These are phyloP conservation scores for Metopolophium dirhodum DNA, from an alignment of 1,140 invertebrate genomes.

Conservation along the genomic window DNA sequence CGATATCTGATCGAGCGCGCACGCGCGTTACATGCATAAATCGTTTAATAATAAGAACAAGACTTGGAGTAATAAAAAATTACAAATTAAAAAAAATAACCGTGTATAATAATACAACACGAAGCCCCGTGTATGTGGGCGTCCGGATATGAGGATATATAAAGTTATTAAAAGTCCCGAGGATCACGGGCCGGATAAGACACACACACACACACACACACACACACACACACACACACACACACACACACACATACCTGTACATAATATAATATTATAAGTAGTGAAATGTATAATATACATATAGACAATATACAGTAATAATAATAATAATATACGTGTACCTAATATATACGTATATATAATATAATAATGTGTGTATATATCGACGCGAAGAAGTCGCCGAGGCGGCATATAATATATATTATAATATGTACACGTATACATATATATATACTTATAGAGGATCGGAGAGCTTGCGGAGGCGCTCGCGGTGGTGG, in stretches of 20 bases:
- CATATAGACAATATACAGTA: background rate
- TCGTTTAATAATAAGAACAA: background rate
- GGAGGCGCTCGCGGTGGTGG: slow-evolving; percentile 35
- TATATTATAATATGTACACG: background rate
- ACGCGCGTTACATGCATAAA: background rate
- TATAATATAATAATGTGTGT: background rate
- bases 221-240: no score
- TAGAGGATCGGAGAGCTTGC: background rate
- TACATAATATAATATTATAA: background rate
- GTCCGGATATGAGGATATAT: slow-evolving; percentile 27
- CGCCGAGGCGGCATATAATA: background rate
- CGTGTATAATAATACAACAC: background rate
- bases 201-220: no score
- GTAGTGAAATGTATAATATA: slow-evolving; percentile 32
- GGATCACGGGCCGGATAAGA: slow-evolving; percentile 27
- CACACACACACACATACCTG: no score
- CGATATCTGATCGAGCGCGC: slow-evolving; percentile 9
- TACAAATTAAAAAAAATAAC: background rate
- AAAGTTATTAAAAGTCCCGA: slow-evolving; percentile 45
- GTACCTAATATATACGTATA: background rate
- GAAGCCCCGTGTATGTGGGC: background rate
- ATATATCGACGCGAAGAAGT: slow-evolving; percentile 34
- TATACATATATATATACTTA: background rate
- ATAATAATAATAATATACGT: slow-evolving; percentile 28
- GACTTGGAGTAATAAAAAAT: slow-evolving; percentile 9